These are phyloP conservation scores for Aleiodes sp. DNA, from an alignment of 1,140 invertebrate genomes.

Conservation along the genomic window DNA sequence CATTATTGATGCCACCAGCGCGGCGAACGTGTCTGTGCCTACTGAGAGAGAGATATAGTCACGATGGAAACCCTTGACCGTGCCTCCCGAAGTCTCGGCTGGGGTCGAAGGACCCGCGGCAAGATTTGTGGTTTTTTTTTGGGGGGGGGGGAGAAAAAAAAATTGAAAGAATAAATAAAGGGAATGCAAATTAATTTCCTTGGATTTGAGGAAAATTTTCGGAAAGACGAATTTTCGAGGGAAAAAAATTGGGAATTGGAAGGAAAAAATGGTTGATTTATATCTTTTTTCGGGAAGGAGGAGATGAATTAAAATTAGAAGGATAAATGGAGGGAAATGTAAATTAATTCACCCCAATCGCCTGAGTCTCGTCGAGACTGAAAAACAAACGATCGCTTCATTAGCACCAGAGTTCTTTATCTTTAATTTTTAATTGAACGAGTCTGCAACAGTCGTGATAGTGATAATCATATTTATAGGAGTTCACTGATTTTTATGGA, in stretches of 20 bases:
- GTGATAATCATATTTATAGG: background rate
- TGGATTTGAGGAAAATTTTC: too few relatives aligned
- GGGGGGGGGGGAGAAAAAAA: background rate
- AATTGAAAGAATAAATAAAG: constrained; percentile 19
- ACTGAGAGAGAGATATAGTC: background rate
- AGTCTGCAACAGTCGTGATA: background rate
- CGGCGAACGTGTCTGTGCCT: constrained; percentile 8
- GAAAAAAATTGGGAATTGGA: too few relatives aligned
- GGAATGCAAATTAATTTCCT: too few relatives aligned
- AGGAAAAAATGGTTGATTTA: too few relatives aligned
- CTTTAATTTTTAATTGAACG: constrained; percentile 1
- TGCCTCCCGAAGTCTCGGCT: constrained; percentile 20
- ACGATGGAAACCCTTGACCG: constrained; percentile 19
- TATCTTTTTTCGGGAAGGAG: too few relatives aligned
- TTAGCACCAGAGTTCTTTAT: constrained; percentile 10
- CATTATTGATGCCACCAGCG: constrained; percentile 33
- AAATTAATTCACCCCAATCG: constrained; percentile 31
- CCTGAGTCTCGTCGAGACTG: background rate
- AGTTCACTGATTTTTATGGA: too few relatives aligned
- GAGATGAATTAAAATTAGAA: too few relatives aligned
- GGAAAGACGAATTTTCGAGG: too few relatives aligned
- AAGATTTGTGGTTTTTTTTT: constrained; percentile 19
- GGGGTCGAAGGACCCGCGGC: constrained; percentile 1
- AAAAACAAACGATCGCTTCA: constrained; percentile 33
- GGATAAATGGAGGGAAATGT: background rate